Conservation (phyloP, 2,113 vertebrate genomes). For the Pimephales promelas region DNA sequence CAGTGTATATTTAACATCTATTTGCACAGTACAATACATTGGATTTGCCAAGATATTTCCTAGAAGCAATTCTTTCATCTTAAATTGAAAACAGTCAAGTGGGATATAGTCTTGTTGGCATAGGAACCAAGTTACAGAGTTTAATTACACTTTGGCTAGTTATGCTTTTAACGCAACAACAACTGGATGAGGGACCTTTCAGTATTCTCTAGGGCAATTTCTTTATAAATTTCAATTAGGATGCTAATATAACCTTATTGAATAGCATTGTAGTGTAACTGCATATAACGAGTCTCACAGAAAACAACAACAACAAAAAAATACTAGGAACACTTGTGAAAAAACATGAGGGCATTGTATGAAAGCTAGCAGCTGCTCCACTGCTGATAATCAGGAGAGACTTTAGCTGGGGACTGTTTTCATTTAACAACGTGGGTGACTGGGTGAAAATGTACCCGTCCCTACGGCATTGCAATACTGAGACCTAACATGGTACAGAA, state of each 20-base stretch:
- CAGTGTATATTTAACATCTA: constrained; percentile 41
- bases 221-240: constrained; percentile 59
- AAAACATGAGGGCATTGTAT: constrained; percentile 37
- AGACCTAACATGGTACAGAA: constrained; percentile 12
- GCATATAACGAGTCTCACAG: constrained; percentile 51
- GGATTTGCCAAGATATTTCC: constrained; percentile 23
- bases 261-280: constrained; percentile 54
- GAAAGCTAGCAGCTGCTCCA: constrained; percentile 45
- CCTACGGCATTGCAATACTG: constrained; percentile 3
- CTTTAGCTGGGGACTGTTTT: constrained; percentile 26
- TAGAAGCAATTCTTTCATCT: constrained; percentile 36
- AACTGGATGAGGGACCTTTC: constrained; percentile 55
- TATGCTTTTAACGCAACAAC: constrained; percentile 49
- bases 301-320: constrained; percentile 39
- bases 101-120: constrained; percentile 44
- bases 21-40: constrained; percentile 30
- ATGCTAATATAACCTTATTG: constrained; percentile 56
- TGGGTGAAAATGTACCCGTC: neutral
- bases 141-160: constrained; percentile 56
- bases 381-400: constrained; percentile 47
- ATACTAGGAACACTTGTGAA: constrained; percentile 26
- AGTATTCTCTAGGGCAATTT: constrained; percentile 49
- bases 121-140: constrained; percentile 51
- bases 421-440: constrained; percentile 9
- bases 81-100: constrained; percentile 34